Evolutionary conservation across 2,797 vertebrate species (phyloP).

Genomic region (Triplophysa yarkandensis): DNA sequence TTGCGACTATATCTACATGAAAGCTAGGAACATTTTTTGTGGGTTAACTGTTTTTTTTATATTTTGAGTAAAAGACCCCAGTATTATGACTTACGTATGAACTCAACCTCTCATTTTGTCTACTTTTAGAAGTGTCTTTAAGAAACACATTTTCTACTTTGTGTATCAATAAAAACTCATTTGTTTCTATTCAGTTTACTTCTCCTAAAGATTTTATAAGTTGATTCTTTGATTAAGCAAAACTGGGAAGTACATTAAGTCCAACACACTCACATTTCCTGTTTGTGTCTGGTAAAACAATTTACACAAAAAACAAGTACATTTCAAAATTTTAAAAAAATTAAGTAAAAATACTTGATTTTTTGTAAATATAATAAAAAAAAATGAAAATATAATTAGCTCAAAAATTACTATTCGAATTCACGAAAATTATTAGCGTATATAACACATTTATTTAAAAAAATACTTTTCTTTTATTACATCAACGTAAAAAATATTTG

Average conservation of each 20-base stretch:
- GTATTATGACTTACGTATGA: not conserved
- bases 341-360: too few species aligned
- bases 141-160: not conserved
- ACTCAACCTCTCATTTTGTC: not conserved
- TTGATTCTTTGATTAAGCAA: not conserved
- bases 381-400: too few species aligned
- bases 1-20: not conserved
- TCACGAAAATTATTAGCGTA: too few species aligned
- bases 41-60: not conserved
- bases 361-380: too few species aligned
- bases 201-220: not conserved
- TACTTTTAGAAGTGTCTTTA: not conserved
- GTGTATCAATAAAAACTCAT: not conserved
- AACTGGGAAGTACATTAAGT: not conserved
- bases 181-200: conserved; percentile 8
- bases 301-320: too few species aligned
- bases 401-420: too few species aligned
- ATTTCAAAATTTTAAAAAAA: too few species aligned
- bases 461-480: too few species aligned
- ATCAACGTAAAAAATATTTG: too few species aligned
- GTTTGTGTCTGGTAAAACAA: too few species aligned
- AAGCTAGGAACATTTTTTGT: not conserved
- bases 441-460: too few species aligned
- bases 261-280: conserved; percentile 18
- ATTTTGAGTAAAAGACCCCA: not conserved